phyloP scores from a whole-genome alignment of 2,797 vertebrate genomes.

The Manis crassicaudata region DNA sequence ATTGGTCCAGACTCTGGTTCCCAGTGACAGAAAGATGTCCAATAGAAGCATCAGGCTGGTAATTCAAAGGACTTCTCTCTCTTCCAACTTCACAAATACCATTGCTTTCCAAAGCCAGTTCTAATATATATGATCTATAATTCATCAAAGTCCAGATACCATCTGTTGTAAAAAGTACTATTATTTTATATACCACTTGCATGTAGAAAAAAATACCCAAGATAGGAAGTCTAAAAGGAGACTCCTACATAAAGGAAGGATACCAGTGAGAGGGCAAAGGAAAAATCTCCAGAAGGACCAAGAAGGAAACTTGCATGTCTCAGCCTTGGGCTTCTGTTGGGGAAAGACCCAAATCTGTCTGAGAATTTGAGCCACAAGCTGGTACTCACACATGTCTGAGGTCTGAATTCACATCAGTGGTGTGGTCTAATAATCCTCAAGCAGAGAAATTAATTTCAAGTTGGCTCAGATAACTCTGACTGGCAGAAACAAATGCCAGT shows the following conservation, averaged over 20 bases:
- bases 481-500: not conserved
- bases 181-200: not conserved
- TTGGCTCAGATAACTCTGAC: not conserved
- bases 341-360: not conserved
- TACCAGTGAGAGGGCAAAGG: not conserved
- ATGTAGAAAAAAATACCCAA: conserved; percentile 1
- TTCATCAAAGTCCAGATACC: not conserved
- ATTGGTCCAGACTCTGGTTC: not conserved
- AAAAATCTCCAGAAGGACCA: not conserved
- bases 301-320: not conserved
- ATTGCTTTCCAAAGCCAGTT: not conserved
- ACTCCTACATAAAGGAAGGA: not conserved
- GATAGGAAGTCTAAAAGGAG: not conserved
- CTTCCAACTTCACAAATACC: not conserved
- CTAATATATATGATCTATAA: not conserved
- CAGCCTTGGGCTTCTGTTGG: not conserved
- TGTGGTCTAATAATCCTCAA: not conserved
- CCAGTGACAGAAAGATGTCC: not conserved
- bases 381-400: not conserved
- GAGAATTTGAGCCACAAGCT: not conserved
- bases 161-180: not conserved
- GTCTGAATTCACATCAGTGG: not conserved
- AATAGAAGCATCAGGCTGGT: not conserved
- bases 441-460: conserved; percentile 53
- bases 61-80: not conserved